phyloP scores from a whole-genome alignment of 2,888 invertebrate genomes.

The Anthrax anthrax region DNA sequence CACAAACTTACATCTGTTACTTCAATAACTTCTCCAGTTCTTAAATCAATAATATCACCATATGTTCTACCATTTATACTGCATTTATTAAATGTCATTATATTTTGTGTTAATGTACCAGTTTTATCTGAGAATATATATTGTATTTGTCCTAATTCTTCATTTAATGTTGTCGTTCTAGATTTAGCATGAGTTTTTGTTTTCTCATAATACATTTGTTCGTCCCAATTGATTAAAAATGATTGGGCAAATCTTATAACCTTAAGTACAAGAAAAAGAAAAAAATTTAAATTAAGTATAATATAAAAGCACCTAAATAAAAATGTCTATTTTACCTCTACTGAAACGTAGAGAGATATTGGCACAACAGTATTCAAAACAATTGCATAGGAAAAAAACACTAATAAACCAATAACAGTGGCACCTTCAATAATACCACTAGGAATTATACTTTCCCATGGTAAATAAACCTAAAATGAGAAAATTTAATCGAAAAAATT shows the following conservation, averaged over 20 bases:
- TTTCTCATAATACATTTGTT: slow-evolving; percentile 90
- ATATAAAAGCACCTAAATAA: background rate
- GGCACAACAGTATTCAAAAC: slow-evolving; percentile 99
- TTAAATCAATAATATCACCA: slow-evolving; percentile 79
- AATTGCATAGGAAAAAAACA: slow-evolving; percentile 99
- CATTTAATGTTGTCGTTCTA: slow-evolving; percentile 94
- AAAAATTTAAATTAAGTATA: background rate
- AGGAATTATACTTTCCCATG: slow-evolving; percentile 89
- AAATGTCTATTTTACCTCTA: slow-evolving; percentile 48
- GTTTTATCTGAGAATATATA: slow-evolving; percentile 99
- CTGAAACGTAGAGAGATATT: slow-evolving; percentile 94
- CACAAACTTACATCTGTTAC: slow-evolving; percentile 57
- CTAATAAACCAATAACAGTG: slow-evolving; percentile 85
- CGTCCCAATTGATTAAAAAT: slow-evolving; percentile 98
- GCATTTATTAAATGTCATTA: slow-evolving; percentile 99
- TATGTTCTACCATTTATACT: slow-evolving; percentile 85
- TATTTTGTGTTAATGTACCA: slow-evolving; percentile 96
- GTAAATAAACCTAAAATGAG: slow-evolving; percentile 52
- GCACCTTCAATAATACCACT: slow-evolving; percentile 68
- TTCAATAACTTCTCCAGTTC: slow-evolving; percentile 76
- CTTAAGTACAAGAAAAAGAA: slow-evolving; percentile 28
- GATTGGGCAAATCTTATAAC: slow-evolving; percentile 96
- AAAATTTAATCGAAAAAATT: too few species aligned
- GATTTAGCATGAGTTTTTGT: slow-evolving; percentile 86
- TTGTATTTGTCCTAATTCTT: slow-evolving; percentile 97